Conservation (phyloP, 37 sponge, comb jelly and placozoan genomes). For the Ianthella basta region DNA sequence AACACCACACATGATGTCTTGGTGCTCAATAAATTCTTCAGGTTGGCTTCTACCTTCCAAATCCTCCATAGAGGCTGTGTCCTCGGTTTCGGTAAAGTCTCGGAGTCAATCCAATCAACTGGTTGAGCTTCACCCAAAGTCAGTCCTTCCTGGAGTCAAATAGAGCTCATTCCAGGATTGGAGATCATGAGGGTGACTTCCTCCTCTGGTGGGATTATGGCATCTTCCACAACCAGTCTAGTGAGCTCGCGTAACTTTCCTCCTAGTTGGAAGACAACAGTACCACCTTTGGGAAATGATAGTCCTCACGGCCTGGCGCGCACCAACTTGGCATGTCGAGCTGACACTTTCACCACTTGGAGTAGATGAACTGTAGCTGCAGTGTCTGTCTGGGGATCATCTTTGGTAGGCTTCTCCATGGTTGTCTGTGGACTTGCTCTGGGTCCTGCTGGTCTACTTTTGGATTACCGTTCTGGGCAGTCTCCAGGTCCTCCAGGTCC, state of each 20-base stretch:
- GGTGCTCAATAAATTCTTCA: too few relatives aligned
- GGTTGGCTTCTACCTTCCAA: not conserved
- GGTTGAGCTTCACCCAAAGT: not conserved
- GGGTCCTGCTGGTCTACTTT: too few relatives aligned
- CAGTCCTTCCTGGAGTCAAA: conserved; percentile 33
- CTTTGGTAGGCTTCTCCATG: too few relatives aligned
- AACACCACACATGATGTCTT: too few relatives aligned
- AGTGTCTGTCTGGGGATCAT: too few relatives aligned
- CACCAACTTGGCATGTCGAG: conserved; percentile 29
- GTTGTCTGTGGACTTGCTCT: too few relatives aligned
- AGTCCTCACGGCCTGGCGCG: not conserved
- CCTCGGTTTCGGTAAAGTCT: not conserved
- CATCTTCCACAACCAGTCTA: not conserved
- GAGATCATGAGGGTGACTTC: conserved; percentile 4
- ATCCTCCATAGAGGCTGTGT: not conserved
- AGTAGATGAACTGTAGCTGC: conserved; percentile 31
- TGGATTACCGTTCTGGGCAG: too few relatives aligned
- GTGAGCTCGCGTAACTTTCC: not conserved
- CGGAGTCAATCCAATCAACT: not conserved
- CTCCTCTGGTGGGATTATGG: not conserved
- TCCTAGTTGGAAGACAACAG: conserved; percentile 29
- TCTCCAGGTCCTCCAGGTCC: too few relatives aligned
- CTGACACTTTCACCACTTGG: conserved; percentile 31
- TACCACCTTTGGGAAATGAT: not conserved
- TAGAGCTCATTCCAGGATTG: conserved; percentile 23